Evolutionary conservation across 2,888 invertebrate genomes (phyloP).

Genomic region (Beris morrisii): DNA sequence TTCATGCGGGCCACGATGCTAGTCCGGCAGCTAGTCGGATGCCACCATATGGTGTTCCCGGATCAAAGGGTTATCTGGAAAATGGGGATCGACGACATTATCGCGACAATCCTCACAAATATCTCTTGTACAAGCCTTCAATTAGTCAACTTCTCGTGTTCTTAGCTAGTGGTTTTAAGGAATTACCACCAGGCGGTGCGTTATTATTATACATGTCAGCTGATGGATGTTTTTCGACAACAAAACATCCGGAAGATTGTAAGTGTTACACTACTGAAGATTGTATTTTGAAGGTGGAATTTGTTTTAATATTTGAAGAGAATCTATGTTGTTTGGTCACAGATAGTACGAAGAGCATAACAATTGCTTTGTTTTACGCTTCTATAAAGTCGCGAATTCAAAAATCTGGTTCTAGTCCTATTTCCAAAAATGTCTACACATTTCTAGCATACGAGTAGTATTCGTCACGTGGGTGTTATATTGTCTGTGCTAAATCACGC

Average conservation of each 20-base stretch:
- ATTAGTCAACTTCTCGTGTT: conserved; percentile 92
- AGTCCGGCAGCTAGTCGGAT: conserved; percentile 57
- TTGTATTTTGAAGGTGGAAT: too few relatives aligned
- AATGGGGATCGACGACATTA: conserved; percentile 70
- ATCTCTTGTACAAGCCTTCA: conserved; percentile 92
- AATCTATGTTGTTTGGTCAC: too few relatives aligned
- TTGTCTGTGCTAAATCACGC: too few relatives aligned
- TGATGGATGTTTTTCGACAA: conserved; percentile 80
- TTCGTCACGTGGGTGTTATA: too few relatives aligned
- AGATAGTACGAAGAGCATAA: too few relatives aligned
- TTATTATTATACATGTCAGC: conserved; percentile 91
- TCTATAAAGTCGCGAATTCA: too few relatives aligned
- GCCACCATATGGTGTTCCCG: conserved; percentile 60
- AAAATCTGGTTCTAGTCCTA: too few relatives aligned
- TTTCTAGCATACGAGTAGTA: too few relatives aligned
- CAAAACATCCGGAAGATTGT: conserved; percentile 89
- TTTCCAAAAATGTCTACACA: too few relatives aligned
- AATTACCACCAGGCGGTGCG: conserved; percentile 88
- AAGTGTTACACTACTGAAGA: conserved; percentile 50
- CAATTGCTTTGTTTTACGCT: too few relatives aligned
- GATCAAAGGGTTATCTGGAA: conserved; percentile 64
- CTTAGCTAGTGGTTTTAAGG: conserved; percentile 88
- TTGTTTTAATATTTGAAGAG: too few relatives aligned
- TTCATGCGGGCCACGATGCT: conserved; percentile 57
- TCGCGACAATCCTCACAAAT: conserved; percentile 94